Conservation (phyloP, 2,797 vertebrate species). For the Acomys russatus region DNA sequence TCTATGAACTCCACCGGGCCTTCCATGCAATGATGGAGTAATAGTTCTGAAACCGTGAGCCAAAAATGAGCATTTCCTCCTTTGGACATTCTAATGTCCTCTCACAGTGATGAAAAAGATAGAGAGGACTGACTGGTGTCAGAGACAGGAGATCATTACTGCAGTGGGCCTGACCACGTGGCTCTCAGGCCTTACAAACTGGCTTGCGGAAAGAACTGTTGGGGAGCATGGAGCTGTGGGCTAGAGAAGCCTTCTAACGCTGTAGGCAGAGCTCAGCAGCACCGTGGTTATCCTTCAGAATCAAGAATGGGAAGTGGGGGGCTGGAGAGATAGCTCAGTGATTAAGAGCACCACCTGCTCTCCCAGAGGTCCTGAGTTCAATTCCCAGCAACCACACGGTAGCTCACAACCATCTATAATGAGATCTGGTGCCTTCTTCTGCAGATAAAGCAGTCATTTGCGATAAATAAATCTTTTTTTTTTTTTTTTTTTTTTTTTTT, state of each 20-base stretch:
- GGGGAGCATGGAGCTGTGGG: background rate
- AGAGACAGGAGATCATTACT: background rate
- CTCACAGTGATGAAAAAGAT: background rate
- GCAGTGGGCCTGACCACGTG: background rate
- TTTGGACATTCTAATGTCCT: background rate
- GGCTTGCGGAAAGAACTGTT: too few relatives aligned
- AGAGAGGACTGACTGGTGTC: background rate
- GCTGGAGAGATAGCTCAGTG: background rate
- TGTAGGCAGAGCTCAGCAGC: background rate
- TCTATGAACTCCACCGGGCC: background rate
- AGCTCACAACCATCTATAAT: background rate
- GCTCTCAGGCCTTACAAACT: background rate
- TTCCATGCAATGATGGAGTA: background rate
- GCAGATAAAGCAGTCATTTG: too few relatives aligned
- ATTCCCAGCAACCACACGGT: background rate
- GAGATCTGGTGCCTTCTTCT: too few relatives aligned
- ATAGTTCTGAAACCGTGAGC: background rate
- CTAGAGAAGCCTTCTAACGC: background rate
- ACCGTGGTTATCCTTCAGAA: background rate
- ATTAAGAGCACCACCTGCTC: background rate
- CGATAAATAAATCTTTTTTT: too few relatives aligned
- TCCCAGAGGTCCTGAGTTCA: background rate
- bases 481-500: too few relatives aligned
- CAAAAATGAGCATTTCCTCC: background rate
- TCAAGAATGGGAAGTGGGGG: background rate